phyloP scores from a whole-genome alignment of 2,888 invertebrate species.

The Petrophora chlorosata region DNA sequence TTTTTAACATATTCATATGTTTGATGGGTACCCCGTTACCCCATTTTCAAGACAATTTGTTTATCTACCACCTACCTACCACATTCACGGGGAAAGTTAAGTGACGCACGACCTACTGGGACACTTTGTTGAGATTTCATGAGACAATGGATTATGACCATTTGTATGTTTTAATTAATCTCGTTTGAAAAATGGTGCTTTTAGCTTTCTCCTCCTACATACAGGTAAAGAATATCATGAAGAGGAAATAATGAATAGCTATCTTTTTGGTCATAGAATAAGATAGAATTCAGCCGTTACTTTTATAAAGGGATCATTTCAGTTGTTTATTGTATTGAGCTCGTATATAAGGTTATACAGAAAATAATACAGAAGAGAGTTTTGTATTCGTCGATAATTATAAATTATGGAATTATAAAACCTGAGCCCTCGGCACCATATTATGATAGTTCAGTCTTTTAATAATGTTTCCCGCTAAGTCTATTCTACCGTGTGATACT shows the following conservation, averaged over 20 bases:
- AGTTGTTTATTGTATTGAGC: too few relatives aligned
- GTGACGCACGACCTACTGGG: constrained; percentile 24
- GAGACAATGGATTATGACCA: constrained; percentile 25
- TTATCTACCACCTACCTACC: constrained; percentile 17
- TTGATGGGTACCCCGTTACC: constrained; percentile 3
- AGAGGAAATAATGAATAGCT: constrained; percentile 1
- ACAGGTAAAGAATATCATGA: constrained; percentile 7
- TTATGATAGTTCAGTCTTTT: too few relatives aligned
- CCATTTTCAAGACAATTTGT: constrained; percentile 4
- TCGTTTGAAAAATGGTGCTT: constrained; percentile 7
- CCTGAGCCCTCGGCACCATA: too few relatives aligned
- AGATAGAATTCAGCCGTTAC: not conserved
- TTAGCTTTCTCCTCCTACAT: constrained; percentile 19
- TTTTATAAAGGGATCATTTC: too few relatives aligned
- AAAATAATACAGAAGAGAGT: too few relatives aligned
- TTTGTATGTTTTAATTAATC: constrained; percentile 25
- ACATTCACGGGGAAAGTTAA: constrained; percentile 10
- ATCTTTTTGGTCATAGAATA: not conserved
- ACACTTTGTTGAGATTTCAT: constrained; percentile 26
- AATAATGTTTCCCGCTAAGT: too few relatives aligned
- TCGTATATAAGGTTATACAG: too few relatives aligned
- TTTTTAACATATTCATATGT: not conserved
- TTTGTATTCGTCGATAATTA: too few relatives aligned
- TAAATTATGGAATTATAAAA: too few relatives aligned
- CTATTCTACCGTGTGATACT: too few relatives aligned